Percentiles rank a stretch among this genome's conserved stretches.
These are phyloP conservation scores for Ornithorhynchus anatinus DNA, from an alignment of 2,113 vertebrate genomes.

Conservation along the genomic window DNA sequence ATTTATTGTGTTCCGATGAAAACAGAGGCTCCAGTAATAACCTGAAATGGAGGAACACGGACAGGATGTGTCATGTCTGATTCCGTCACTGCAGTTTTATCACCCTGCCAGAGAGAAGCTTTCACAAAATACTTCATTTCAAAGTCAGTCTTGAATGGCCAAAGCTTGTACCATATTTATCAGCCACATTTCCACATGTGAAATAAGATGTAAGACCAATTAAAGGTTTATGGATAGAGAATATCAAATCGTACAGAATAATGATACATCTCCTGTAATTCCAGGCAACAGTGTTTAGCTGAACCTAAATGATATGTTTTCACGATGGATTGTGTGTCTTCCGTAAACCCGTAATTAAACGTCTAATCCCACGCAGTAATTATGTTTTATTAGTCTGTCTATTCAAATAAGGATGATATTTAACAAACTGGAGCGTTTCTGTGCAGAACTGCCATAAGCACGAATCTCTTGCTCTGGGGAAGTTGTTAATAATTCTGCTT, in stretches of 20 bases:
- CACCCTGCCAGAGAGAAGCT: not conserved
- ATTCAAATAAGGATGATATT: slow-evolving; percentile 35
- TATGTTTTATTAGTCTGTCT: slow-evolving; percentile 31
- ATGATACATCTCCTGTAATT: slow-evolving; percentile 15
- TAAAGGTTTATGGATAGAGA: not conserved
- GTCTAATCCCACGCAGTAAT: slow-evolving; percentile 28
- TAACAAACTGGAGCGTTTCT: slow-evolving; percentile 26
- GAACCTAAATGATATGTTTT: not conserved
- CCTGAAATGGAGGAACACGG: not conserved
- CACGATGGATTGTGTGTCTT: slow-evolving; percentile 13
- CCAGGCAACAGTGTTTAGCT: not conserved
- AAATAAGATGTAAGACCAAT: slow-evolving; percentile 3
- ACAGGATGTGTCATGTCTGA: not conserved
- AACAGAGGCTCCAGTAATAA: not conserved
- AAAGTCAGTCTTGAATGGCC: not conserved
- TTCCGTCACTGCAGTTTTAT: not conserved
- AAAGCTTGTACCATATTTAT: slow-evolving; percentile 1
- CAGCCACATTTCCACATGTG: not conserved
- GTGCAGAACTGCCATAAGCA: not conserved
- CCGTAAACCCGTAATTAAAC: slow-evolving; percentile 33
- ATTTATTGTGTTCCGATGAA: too few relatives aligned
- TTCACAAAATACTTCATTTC: not conserved
- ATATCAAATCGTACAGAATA: not conserved
- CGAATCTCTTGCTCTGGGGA: not conserved
- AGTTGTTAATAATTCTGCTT: slow-evolving; percentile 26